These are phyloP conservation scores for Ceryle rudis DNA, from an alignment of 2,797 vertebrate genomes.

Conservation along the genomic window DNA sequence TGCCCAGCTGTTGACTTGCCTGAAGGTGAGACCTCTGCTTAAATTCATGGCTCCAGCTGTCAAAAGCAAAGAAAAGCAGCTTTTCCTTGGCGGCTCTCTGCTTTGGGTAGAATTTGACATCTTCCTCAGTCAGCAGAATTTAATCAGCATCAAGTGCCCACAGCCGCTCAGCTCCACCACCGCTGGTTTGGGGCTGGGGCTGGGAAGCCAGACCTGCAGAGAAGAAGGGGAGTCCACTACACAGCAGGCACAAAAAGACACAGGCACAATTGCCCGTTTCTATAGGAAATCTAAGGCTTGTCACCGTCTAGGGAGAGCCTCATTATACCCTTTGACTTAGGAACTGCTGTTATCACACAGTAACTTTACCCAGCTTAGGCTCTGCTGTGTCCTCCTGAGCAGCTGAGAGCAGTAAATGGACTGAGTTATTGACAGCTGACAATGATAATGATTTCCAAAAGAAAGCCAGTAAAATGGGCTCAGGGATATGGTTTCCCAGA, in stretches of 20 bases:
- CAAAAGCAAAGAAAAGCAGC: constrained; percentile 81
- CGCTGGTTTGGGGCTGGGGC: constrained; percentile 11
- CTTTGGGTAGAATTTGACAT: constrained; percentile 82
- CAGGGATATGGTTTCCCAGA: background rate
- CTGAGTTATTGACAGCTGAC: constrained; percentile 28
- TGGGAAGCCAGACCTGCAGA: background rate
- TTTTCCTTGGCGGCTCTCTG: constrained; percentile 80
- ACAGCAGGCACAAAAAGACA: constrained; percentile 18
- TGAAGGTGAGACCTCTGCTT: constrained; percentile 80
- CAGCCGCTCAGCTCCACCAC: constrained; percentile 70
- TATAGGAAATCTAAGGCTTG: constrained; percentile 31
- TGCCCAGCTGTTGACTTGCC: constrained; percentile 78
- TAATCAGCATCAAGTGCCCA: constrained; percentile 79
- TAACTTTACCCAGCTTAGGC: background rate
- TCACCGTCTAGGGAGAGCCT: background rate
- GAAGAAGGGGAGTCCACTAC: background rate
- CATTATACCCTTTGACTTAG: constrained; percentile 31
- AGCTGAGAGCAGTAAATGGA: constrained; percentile 29
- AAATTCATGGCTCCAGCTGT: constrained; percentile 82
- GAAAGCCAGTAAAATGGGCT: background rate
- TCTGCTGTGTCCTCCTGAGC: background rate
- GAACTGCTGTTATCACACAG: constrained; percentile 34
- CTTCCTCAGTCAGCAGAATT: constrained; percentile 82
- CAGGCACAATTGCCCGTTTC: background rate
- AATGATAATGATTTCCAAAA: constrained; percentile 12